Base-by-base conservation (phyloP, 64 coral and sea anemone genomes). In the Stylophora pistillata region DNA sequence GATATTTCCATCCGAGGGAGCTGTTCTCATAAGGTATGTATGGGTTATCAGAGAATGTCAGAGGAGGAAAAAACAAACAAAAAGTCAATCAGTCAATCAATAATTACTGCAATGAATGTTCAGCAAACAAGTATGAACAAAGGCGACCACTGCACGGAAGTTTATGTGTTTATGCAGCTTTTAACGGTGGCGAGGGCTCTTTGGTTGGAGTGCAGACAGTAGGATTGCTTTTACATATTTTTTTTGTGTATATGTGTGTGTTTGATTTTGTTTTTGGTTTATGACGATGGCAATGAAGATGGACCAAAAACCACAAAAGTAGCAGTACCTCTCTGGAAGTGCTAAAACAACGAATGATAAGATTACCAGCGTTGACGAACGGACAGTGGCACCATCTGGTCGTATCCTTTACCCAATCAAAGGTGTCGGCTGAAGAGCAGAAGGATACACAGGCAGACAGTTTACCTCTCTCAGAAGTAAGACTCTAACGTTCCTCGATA, bases 371-470 rank as follows among this genome's bases (percentile, higher is more conserved):
- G 9, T 30, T 91, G 2, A 86, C 81, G 21, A 74, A 73, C 14
- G 90, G 90, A 58, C 60, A 63, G 15, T 91, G 90, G 90, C 90
- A 91, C 64, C 90, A 91, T 55, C 64, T 91, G 11, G 82, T 86
- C 12, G 53, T 91, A 27, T 91, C 90, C 10, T 91, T 71, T 20
- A 66, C 28, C 34, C 90, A 86, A 34, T 20, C 90, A 14, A 91
- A 86, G 78, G 28, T 55, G 14, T 37, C 27, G 26, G 73, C 56
- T 9, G 86, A 77, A 20, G 55, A 76, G 10, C 56, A 88, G 53
- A 74, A 60, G 58, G 28, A 74, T 25, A 23, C 21, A 27, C 53
- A 73, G 21, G 52, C 13, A 56, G 64, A 87, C 11, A 74, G 26
- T 34, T 30, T 87, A 18, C 66, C 66, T 17, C 74, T 33, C 20